These are phyloP conservation scores for Odocoileus virginianus DNA, from an alignment of 2,113 vertebrate genomes.

Conservation along the genomic window DNA sequence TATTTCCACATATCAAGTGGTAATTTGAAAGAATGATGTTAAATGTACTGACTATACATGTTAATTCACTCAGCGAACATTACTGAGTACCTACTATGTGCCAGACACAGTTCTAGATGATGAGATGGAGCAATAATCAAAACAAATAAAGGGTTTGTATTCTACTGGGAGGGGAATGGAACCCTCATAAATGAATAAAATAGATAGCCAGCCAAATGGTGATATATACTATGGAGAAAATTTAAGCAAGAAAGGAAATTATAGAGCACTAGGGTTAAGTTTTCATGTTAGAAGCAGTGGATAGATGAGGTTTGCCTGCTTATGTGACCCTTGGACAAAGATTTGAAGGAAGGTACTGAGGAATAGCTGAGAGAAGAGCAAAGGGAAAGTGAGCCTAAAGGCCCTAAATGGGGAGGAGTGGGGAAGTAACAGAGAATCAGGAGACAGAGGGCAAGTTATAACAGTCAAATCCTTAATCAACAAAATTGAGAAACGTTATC, in stretches of 20 bases:
- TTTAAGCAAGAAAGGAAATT: background rate
- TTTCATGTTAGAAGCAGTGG: background rate
- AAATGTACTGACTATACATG: background rate
- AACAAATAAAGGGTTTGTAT: background rate
- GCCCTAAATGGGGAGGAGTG: background rate
- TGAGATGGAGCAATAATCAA: background rate
- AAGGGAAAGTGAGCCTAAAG: background rate
- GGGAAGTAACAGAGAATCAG: background rate
- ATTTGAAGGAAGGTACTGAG: background rate
- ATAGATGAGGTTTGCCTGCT: background rate
- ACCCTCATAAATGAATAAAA: background rate
- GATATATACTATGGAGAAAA: background rate
- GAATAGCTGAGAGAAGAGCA: background rate
- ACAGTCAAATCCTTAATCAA: background rate
- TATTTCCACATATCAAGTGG: conserved; percentile 16
- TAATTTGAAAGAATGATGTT: background rate
- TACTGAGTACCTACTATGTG: background rate
- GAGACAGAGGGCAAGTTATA: background rate
- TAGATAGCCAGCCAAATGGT: background rate
- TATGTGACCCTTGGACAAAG: background rate
- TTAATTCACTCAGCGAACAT: conserved; percentile 11
- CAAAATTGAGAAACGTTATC: background rate
- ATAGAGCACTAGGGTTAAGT: background rate
- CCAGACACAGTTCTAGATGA: background rate
- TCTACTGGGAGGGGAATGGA: background rate